Percentiles rank a stretch among this genome's conserved stretches.
Evolutionary conservation across 1,140 invertebrate genomes (phyloP).

Genomic region (Myzus persicae): DNA sequence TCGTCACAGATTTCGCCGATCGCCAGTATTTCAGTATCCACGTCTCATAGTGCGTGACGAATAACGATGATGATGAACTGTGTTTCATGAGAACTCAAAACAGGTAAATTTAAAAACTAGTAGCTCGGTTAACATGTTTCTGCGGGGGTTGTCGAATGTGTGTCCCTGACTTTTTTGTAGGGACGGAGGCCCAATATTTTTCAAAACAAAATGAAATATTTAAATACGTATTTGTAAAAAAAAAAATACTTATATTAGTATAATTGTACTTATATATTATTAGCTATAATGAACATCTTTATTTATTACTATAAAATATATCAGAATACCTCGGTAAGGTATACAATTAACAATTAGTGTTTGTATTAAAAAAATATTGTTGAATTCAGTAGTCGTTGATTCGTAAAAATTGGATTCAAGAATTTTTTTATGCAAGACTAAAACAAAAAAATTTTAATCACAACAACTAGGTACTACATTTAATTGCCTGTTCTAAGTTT

Average conservation of each 20-base stretch:
- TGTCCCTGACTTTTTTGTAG: neutral
- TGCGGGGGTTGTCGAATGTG: neutral
- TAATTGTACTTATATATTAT: too few relatives aligned
- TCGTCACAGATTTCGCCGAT: too few relatives aligned
- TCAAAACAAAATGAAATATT: neutral
- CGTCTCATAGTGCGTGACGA: neutral
- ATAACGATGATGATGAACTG: neutral
- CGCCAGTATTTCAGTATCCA: neutral
- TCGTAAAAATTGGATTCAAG: neutral
- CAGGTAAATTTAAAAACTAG: neutral
- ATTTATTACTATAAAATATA: neutral
- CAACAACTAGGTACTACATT: too few relatives aligned
- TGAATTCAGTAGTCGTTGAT: too few relatives aligned
- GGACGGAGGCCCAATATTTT: neutral
- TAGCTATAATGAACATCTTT: too few relatives aligned
- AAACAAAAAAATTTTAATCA: neutral
- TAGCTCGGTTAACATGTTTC: neutral
- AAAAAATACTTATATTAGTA: neutral
- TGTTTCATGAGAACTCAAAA: too few relatives aligned
- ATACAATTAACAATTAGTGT: neutral
- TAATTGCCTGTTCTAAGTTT: too few relatives aligned
- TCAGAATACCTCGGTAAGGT: neutral
- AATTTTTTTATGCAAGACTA: neutral
- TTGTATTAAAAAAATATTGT: too few relatives aligned
- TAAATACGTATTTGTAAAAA: neutral